Percentiles rank a stretch among this genome's conserved stretches.
These are phyloP conservation scores for Scleropages formosus DNA, from an alignment of 2,797 vertebrate genomes.

Conservation along the genomic window DNA sequence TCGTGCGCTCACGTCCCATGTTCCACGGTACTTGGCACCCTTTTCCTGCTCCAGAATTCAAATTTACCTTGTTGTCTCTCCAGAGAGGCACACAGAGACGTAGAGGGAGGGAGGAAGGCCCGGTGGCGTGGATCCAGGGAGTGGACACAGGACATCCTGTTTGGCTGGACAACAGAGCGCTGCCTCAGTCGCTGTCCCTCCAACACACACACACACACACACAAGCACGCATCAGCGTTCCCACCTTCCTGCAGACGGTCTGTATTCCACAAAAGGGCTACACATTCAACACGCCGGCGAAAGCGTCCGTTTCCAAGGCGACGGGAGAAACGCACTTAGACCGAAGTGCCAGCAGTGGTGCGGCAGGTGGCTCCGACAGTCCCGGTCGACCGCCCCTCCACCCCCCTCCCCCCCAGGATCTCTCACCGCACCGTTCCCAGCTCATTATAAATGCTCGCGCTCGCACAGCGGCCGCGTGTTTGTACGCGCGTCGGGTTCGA, in stretches of 20 bases:
- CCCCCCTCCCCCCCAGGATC: background rate
- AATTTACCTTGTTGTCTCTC: background rate
- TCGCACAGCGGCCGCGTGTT: too few relatives aligned
- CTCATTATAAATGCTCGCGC: too few relatives aligned
- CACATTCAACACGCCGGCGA: slow-evolving; percentile 60
- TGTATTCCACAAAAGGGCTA: slow-evolving; percentile 59
- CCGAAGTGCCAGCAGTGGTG: slow-evolving; percentile 18
- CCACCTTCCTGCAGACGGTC: slow-evolving; percentile 31
- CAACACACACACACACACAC: slow-evolving; percentile 17
- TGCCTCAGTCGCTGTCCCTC: slow-evolving; percentile 25
- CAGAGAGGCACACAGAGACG: too few relatives aligned
- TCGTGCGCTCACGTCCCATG: background rate
- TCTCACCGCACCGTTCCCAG: too few relatives aligned
- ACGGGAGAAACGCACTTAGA: slow-evolving; percentile 40
- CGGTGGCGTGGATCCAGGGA: too few relatives aligned
- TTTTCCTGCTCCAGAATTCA: background rate
- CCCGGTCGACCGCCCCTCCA: slow-evolving; percentile 32
- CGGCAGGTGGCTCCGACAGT: slow-evolving; percentile 35
- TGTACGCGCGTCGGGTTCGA: too few relatives aligned
- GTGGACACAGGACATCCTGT: slow-evolving; percentile 9
- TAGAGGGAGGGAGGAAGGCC: background rate
- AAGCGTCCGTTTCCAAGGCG: slow-evolving; percentile 45
- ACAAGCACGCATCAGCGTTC: slow-evolving; percentile 35
- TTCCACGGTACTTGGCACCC: background rate
- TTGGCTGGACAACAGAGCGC: slow-evolving; percentile 53